Base-by-base conservation (phyloP, 2,888 invertebrate species). In the Apotomis betuletana region DNA sequence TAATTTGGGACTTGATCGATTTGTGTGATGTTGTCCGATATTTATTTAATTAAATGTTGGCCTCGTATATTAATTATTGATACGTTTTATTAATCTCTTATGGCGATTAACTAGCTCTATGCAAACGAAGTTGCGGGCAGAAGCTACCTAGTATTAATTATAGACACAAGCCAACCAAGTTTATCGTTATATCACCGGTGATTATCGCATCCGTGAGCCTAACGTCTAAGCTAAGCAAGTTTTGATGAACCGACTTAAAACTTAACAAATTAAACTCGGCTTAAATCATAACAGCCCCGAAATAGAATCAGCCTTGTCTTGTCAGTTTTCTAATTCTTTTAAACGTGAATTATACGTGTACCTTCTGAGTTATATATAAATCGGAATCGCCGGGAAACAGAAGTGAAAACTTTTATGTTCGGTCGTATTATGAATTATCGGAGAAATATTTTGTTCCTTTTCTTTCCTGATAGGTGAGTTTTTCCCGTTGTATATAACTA, bases 241-340 rank as follows among this genome's bases (percentile, higher is more conserved):
- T 67, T 61, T 67, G 70, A 67, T 71, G 67, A 71, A 71, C 67
- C 55, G 61, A 61, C 70, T 71, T 71, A 61, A 65, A 71, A 71
- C 61, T 71, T 71, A 61, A 55, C 55, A 57, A 67, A 67, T 71
- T 71, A 71, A 71, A 67, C 70, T 67, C 61, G 60, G 60, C 67
- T 70, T 70, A 67, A 57, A 69, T 61, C 55, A 67, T 60, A 71
- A 71, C 65, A 57, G 52, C 15, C 61, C 55, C 55, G 49, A 67
- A 67, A 61, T 67, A 67, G 65, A 54, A 36, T 49, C 27, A 65
- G 55, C 54, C 54, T 55, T 54, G 67, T 67, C 55, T 55, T 57
- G 55, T 51, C 57, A 57, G 49, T 41, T 71, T 52, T 10, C 4
- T 46, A 49, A 51, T 71, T 67, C 46, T 55, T 60, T 41, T 41